Percentiles rank a stretch among this genome's conserved stretches.
phyloP scores from a whole-genome alignment of 2,113 vertebrate genomes.

The Syngnathus floridae region DNA sequence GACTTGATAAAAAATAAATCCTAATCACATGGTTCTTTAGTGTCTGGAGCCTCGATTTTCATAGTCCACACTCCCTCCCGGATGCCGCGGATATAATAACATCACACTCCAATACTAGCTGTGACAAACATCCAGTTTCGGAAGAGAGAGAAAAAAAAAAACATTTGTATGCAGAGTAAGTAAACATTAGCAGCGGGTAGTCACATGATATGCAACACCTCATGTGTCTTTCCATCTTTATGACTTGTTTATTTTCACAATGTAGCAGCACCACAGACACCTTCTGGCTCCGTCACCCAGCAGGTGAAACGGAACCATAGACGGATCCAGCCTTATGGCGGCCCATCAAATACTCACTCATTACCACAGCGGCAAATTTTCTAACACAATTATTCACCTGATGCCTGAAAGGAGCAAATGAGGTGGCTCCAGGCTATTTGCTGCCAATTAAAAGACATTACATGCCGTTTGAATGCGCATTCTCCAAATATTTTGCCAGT shows the following conservation, averaged over 20 bases:
- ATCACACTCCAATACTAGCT: constrained; percentile 36
- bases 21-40: constrained; percentile 57
- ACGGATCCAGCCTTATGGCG: constrained; percentile 21
- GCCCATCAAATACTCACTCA: constrained; percentile 25
- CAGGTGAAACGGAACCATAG: constrained; percentile 15
- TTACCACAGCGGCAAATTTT: constrained; percentile 15
- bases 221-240: constrained; percentile 20
- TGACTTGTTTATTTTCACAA: constrained; percentile 25
- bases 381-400: constrained; percentile 42
- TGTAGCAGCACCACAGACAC: not conserved
- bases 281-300: constrained; percentile 15
- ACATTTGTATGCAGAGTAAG: constrained; percentile 32
- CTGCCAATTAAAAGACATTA: constrained; percentile 54
- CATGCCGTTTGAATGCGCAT: constrained; percentile 36
- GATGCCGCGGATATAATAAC: constrained; percentile 61
- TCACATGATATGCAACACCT: constrained; percentile 13
- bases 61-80: constrained; percentile 41
- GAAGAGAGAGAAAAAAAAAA: constrained; percentile 10
- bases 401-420: constrained; percentile 38
- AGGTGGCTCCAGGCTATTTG: constrained; percentile 53
- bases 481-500: constrained; percentile 36
- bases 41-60: constrained; percentile 53
- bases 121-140: constrained; percentile 32
- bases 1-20: constrained; percentile 30
- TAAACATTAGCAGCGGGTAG: constrained; percentile 28